Conservation (phyloP, 2,797 vertebrate genomes). For the Lepus oiostolus region DNA sequence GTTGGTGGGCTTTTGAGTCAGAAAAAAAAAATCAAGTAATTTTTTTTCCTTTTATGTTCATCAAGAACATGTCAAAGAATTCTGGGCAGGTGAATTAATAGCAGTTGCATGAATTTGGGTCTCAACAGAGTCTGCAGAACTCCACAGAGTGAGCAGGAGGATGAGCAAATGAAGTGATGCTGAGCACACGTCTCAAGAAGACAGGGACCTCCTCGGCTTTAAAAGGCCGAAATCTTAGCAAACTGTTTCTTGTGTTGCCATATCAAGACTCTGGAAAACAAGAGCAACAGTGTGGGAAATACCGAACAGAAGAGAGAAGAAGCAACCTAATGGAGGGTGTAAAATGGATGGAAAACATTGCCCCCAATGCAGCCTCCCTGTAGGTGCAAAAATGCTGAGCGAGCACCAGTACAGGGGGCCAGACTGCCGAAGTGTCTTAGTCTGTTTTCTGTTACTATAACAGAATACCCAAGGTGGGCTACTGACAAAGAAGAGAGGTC, state of each 20-base stretch:
- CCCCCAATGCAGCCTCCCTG: not conserved
- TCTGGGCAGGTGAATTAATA: not conserved
- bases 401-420: not conserved
- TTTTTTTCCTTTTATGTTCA: not conserved
- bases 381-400: not conserved
- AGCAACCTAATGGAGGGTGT: not conserved
- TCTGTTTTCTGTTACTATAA: too few relatives aligned
- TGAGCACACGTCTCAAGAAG: not conserved
- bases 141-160: not conserved
- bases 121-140: not conserved
- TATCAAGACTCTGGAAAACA: not conserved
- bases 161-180: not conserved
- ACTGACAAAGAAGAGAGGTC: too few relatives aligned
- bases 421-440: too few relatives aligned
- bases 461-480: too few relatives aligned
- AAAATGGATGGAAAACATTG: not conserved
- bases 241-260: not conserved
- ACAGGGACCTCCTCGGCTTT: not conserved
- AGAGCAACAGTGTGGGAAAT: not conserved
- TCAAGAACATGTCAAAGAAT: not conserved
- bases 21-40: not conserved
- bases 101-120: not conserved
- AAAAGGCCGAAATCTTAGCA: not conserved
- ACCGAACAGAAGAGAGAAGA: not conserved
- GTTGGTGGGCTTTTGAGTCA: not conserved